A percentile compares a stretch with the other conserved stretches of the same genome.
Evolutionary conservation across 2,113 vertebrate species (phyloP).

Genomic region (Eidolon helvum): DNA sequence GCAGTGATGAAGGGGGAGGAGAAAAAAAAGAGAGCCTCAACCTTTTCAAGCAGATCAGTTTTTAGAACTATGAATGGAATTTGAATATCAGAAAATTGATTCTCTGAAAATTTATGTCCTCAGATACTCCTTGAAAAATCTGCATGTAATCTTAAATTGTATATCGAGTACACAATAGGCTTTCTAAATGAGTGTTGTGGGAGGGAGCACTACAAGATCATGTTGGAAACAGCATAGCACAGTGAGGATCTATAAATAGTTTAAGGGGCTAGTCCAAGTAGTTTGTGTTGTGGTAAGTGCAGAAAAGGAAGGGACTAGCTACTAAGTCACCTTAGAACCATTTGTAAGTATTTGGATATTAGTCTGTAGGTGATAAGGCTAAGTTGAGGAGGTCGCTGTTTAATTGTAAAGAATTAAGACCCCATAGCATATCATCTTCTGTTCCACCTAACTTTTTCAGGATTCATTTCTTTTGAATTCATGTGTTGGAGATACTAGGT

Average conservation of each 20-base stretch:
- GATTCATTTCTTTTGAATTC: background rate
- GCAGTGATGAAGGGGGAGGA: background rate
- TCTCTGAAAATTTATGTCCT: background rate
- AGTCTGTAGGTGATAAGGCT: background rate
- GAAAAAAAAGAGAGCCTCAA: background rate
- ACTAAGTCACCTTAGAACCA: background rate
- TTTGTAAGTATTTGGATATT: background rate
- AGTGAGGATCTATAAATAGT: background rate
- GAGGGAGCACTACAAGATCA: background rate
- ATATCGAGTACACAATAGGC: background rate
- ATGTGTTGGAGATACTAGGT: background rate
- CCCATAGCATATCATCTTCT: background rate
- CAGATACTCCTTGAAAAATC: background rate
- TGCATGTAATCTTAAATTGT: background rate
- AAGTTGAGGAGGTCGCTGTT: background rate
- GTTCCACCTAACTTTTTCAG: background rate
- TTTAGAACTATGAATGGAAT: background rate
- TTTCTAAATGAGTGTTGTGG: background rate
- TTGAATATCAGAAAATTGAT: background rate
- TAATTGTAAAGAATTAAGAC: background rate
- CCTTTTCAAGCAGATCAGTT: background rate
- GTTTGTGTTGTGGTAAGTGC: background rate
- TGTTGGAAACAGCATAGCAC: background rate
- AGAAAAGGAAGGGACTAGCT: background rate
- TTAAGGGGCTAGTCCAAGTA: background rate